These are phyloP conservation scores for Odobenus rosmarus DNA, from an alignment of 2,113 vertebrate species.

Conservation along the genomic window DNA sequence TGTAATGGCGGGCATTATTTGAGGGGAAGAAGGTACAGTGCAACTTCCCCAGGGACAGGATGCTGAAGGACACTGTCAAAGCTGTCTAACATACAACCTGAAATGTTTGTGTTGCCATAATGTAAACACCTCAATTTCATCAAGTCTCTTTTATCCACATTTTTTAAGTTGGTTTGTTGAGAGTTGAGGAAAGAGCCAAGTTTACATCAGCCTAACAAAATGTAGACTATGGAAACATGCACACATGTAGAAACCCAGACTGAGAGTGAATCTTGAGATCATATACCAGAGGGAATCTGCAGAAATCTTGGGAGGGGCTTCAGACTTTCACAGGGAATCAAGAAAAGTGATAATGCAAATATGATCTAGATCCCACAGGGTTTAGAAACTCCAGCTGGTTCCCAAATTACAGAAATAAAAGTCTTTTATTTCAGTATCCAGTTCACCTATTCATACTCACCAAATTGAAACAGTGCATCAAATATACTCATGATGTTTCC, in stretches of 20 bases:
- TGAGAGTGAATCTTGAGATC: not conserved
- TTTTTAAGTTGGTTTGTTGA: not conserved
- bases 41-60: not conserved
- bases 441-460: not conserved
- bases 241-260: not conserved
- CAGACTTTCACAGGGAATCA: not conserved
- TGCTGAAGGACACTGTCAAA: not conserved
- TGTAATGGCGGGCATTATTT: not conserved
- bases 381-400: not conserved
- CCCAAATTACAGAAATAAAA: not conserved
- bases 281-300: not conserved
- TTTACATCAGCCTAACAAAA: not conserved
- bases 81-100: rapidly evolving
- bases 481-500: not conserved
- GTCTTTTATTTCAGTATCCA: not conserved
- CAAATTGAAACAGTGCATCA: not conserved
- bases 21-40: not conserved
- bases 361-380: not conserved
- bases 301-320: not conserved
- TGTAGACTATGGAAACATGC: not conserved
- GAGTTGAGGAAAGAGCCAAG: not conserved
- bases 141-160: not conserved
- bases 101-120: not conserved
- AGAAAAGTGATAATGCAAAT: not conserved
- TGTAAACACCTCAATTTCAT: not conserved